Conservation (phyloP, 2,888 invertebrate species). For the Drosophila putrida region DNA sequence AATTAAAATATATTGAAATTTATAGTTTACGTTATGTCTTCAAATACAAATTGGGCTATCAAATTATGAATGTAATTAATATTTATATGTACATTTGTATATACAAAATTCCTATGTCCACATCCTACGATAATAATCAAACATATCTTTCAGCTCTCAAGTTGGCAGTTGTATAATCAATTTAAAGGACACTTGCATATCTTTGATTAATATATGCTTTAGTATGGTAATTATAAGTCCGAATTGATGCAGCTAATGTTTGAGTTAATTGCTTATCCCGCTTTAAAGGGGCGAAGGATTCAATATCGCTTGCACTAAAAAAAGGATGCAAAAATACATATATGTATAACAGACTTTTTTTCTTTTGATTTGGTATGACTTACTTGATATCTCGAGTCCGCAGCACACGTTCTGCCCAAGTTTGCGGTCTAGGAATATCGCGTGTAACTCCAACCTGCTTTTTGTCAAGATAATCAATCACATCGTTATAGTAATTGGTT, state of each 20-base stretch:
- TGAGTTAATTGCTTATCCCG: constrained; percentile 87
- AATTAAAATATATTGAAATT: constrained; percentile 27
- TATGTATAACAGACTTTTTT: not conserved
- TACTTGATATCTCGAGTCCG: constrained; percentile 88
- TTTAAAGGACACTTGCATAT: constrained; percentile 87
- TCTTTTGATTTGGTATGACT: not conserved
- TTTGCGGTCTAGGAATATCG: constrained; percentile 92
- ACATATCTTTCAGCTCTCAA: constrained; percentile 38
- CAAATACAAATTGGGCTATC: constrained; percentile 30
- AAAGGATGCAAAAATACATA: not conserved
- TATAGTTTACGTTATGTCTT: constrained; percentile 18
- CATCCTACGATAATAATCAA: constrained; percentile 62
- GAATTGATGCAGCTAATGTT: constrained; percentile 89
- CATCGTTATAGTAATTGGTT: constrained; percentile 94
- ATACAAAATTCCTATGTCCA: constrained; percentile 57
- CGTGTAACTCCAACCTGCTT: constrained; percentile 89
- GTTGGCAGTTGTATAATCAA: constrained; percentile 29
- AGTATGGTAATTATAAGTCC: constrained; percentile 91
- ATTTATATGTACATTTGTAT: constrained; percentile 56
- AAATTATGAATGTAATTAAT: constrained; percentile 42
- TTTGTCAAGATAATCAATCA: constrained; percentile 93
- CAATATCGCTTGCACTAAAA: constrained; percentile 74
- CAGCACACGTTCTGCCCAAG: constrained; percentile 93
- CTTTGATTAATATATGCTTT: constrained; percentile 91
- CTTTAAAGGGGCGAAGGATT: constrained; percentile 75